Evolutionary conservation across 2,797 vertebrate species (phyloP), one percentile per base, ranked within the genome.

Genomic region (Tangara arthus): DNA sequence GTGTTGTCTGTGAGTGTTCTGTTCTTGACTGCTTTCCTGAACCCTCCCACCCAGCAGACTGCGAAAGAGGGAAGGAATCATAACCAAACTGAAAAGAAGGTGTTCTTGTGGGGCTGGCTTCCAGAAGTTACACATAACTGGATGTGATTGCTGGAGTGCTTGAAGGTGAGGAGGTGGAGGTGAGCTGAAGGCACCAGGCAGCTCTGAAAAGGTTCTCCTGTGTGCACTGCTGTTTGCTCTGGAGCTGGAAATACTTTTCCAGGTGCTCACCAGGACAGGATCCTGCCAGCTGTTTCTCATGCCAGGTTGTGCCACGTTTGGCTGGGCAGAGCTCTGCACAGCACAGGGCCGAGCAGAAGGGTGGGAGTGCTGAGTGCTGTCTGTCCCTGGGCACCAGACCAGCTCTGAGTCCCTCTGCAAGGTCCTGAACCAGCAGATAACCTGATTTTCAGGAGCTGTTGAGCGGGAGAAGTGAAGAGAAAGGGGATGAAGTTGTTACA

Each of bases 401-500:
- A 94, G 87, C 91, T 79, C 68, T 34, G n/a, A 44, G 60, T 59
- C 35, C 0, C 55, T 65, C 80, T 66, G 15, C 69, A 55, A 88
- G 64, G 57, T 78, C 82, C 63, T 59, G 69, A 89, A 55, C 50
- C 42, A 61, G 42, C 26, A 34, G 55, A 30, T 92, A 90, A 83
- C 82, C 86, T 4, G 11, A 93, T 96, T 94, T 96, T 46, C 69
- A 44, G 66, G 12, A 81, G 78, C 21, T 35, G 3, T 28, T 53
- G 87, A 83, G 77, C 34, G 75, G 88, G 83, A 39, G 60, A 46
- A 95, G 89, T 56, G 6, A n/a, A 52, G 46, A 55, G 64, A 82
- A 89, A 82, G 59, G 41, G 73, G 68, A 93, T 96, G 65, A 82
- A 93, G 86, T 92, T 88, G 68, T 91, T 93, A 50, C 63, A 65